Conservation (phyloP, 2,797 vertebrate species). For the Neopelma chrysocephalum region DNA sequence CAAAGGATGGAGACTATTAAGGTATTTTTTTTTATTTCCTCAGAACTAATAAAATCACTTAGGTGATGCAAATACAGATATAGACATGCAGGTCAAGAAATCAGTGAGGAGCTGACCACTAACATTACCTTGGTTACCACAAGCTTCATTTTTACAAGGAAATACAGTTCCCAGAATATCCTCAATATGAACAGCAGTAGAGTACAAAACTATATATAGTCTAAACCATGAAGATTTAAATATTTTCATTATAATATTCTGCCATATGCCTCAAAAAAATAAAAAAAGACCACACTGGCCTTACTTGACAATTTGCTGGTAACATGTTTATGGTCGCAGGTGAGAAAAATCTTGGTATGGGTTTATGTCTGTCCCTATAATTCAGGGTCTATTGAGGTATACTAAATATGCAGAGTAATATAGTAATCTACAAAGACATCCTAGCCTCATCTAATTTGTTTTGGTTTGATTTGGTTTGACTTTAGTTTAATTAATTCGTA, state of each 20-base stretch:
- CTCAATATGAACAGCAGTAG: not conserved
- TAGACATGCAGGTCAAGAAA: not conserved
- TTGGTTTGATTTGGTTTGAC: not conserved
- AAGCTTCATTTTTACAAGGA: not conserved
- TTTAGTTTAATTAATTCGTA: not conserved
- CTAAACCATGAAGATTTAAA: not conserved
- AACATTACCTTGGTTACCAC: not conserved
- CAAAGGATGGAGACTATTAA: not conserved
- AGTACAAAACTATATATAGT: not conserved
- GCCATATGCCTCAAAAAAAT: not conserved
- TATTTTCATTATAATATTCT: not conserved
- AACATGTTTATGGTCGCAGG: accelerated
- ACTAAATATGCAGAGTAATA: not conserved
- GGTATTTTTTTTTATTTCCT: not conserved
- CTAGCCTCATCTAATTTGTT: not conserved
- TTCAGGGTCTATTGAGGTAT: not conserved
- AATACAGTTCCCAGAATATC: not conserved
- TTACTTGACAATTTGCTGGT: not conserved
- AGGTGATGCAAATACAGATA: not conserved
- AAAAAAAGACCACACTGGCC: accelerated
- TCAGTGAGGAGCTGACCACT: not conserved
- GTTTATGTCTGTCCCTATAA: accelerated
- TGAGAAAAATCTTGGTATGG: not conserved
- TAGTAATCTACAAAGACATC: not conserved
- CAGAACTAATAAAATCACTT: not conserved